phyloP scores from a whole-genome alignment of 2,797 vertebrate species.

The Cryptoprocta ferox region DNA sequence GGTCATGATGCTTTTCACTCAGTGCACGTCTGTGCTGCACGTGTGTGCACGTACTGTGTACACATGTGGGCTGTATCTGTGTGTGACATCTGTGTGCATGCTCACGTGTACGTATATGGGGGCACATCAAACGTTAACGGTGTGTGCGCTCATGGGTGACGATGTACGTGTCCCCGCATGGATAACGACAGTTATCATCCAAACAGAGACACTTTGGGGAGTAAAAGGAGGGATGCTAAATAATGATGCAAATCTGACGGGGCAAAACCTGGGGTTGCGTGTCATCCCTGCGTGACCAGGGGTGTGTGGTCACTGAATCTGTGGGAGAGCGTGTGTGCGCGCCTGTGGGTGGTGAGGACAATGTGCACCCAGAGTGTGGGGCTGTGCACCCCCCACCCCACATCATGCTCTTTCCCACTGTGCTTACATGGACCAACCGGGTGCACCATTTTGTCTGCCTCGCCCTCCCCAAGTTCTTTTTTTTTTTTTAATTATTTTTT shows the following conservation, averaged over 20 bases:
- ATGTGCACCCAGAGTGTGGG: neutral
- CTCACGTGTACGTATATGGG: fast-evolving
- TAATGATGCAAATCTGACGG: neutral
- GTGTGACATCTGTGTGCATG: too few species aligned
- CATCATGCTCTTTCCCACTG: neutral
- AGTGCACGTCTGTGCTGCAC: neutral
- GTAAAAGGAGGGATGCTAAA: neutral
- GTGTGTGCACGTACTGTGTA: fast-evolving
- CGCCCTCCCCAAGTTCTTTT: too few species aligned
- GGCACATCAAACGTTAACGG: neutral
- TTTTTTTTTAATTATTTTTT: too few species aligned
- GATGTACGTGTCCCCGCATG: neutral
- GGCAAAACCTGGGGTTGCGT: neutral
- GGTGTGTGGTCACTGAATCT: neutral
- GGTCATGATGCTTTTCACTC: neutral
- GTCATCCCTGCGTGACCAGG: neutral
- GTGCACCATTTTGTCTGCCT: neutral
- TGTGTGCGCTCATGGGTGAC: neutral
- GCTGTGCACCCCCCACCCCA: neutral
- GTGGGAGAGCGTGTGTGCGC: neutral
- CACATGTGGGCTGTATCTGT: fast-evolving
- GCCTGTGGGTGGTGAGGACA: neutral
- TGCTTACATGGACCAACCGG: neutral
- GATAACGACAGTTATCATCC: neutral
- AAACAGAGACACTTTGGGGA: neutral